Evolutionary conservation across 1,140 invertebrate species (phyloP), one percentile per base, ranked within the genome.

Genomic region (Penaeus vannamei): DNA sequence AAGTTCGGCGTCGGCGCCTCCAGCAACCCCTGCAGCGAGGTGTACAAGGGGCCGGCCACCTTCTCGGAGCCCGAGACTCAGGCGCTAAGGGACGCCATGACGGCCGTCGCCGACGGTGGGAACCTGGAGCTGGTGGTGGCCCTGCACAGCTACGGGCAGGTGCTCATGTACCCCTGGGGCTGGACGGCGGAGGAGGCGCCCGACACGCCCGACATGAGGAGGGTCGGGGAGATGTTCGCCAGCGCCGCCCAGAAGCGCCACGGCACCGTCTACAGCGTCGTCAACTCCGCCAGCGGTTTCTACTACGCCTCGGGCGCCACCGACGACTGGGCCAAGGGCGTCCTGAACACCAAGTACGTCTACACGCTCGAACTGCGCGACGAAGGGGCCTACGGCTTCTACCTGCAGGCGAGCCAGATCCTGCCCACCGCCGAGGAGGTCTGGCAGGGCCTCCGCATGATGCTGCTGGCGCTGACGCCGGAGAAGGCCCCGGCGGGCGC

Each of bases 131-230:
- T 96, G 17, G 98, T 97, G 91, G 92, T 98, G 42, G 96, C 97
- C 5, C 95, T 98, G 91, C 97, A 98, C 92, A 97, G 97, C 81
- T 98, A 98, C 91, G 97, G 97, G 0, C 97, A 98, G 93, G 97
- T 97, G 93, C 95, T 97, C 91, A 94, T 98, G 8, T 95, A 97
- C 89, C 97, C 97, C 1, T 98, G 96, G 96, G 96, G 97, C 46
- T 97, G 97, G 92, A 96, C 96, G 79, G 79, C 77, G 61, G 81
- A 85, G 22, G 79, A 85, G 61, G 90, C 89, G 8, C 62, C 76
- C 26, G 88, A 91, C 85, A 79, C 80, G 17, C 84, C 72, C 5
- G 59, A 69, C 23, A 85, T 91, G 7, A 85, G 89, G 19, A 79
- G 77, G 5, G 36, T 91, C 23, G 91, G 84, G 19, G 89, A 87